Percentiles rank a stretch among this genome's conserved stretches.
Evolutionary conservation across 2,113 vertebrate species (phyloP).

Genomic region (Chaenocephalus aceratus): DNA sequence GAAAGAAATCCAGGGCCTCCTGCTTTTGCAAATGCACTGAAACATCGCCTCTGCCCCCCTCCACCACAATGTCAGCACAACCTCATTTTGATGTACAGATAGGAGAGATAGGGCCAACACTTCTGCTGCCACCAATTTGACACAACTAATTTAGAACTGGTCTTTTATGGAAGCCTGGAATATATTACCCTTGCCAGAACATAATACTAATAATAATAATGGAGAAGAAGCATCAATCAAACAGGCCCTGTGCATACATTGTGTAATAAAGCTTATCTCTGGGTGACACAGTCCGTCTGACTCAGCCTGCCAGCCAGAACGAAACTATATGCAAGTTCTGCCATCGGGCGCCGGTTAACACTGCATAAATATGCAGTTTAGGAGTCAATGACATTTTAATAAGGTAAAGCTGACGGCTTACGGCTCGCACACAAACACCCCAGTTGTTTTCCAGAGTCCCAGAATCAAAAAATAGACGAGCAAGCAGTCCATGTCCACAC

Average conservation of each 20-base stretch:
- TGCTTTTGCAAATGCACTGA: conserved; percentile 6
- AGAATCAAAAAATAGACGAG: conserved; percentile 51
- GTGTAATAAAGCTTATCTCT: conserved; percentile 86
- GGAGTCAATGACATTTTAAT: conserved; percentile 85
- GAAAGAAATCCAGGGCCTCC: conserved; percentile 40
- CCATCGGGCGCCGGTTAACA: conserved; percentile 77
- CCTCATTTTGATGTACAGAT: conserved; percentile 79
- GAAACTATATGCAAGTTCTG: conserved; percentile 61
- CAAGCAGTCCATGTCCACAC: conserved; percentile 37
- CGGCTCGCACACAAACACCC: conserved; percentile 72
- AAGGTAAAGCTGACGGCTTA: conserved; percentile 78
- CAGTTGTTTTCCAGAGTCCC: conserved; percentile 64
- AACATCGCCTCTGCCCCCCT: conserved; percentile 9
- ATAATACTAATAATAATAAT: conserved; percentile 82
- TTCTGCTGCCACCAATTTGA: conserved; percentile 75
- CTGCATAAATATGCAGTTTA: conserved; percentile 84
- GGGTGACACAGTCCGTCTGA: conserved; percentile 81
- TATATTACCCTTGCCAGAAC: conserved; percentile 78
- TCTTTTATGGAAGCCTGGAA: conserved; percentile 77
- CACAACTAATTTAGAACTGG: conserved; percentile 82
- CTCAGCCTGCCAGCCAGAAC: conserved; percentile 66
- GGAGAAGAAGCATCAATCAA: conserved; percentile 84
- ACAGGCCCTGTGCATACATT: conserved; percentile 68
- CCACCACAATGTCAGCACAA: conserved; percentile 65
- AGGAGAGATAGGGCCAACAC: conserved; percentile 71